Percentiles rank a stretch among this genome's conserved stretches.
Evolutionary conservation across 2,113 vertebrate genomes (phyloP).

Genomic region (Bos taurus): ARS-UCD2.0 NC_037334.1:1987501-1988000

Average conservation of each 20-base stretch:
- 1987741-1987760: not conserved
- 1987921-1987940: slow-evolving; percentile 60
- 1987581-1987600: not conserved
- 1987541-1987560: not conserved
- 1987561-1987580: not conserved
- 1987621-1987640: not conserved
- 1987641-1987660: not conserved
- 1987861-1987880: not conserved
- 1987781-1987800: not conserved
- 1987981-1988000: slow-evolving; percentile 46
- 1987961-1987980: slow-evolving; percentile 47
- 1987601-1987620: not conserved
- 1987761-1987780: not conserved
- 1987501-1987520: fast-evolving
- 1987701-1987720: not conserved
- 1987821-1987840: not conserved
- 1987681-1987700: not conserved
- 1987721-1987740: not conserved
- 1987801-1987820: not conserved
- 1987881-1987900: slow-evolving; percentile 16
- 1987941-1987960: slow-evolving; percentile 52
- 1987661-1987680: not conserved
- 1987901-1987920: slow-evolving; percentile 18
- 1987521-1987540: not conserved
- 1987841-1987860: not conserved